A percentile compares a stretch with the other conserved stretches of the same genome.
phyloP scores from a whole-genome alignment of 2,888 invertebrate species.

The Oscheius myriophilus region DNA sequence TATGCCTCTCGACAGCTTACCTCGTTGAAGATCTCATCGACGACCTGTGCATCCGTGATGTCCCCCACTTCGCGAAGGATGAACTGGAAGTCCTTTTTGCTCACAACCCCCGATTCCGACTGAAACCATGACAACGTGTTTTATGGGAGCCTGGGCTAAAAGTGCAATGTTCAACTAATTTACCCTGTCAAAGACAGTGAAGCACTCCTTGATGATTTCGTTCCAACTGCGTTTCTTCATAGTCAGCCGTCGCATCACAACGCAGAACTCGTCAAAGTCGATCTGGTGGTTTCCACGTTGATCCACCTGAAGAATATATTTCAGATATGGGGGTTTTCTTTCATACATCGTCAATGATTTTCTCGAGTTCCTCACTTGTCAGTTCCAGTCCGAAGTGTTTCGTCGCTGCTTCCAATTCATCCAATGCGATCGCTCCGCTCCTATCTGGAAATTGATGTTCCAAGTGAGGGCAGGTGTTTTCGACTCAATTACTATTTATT shows the following conservation, averaged over 20 bases:
- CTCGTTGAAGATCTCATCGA: constrained; percentile 67
- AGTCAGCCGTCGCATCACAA: constrained; percentile 56
- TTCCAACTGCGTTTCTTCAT: constrained; percentile 68
- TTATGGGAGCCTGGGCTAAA: no score
- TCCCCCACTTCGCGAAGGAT: constrained; percentile 67
- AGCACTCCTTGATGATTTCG: constrained; percentile 66
- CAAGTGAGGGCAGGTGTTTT: no score
- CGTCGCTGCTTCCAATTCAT: constrained; percentile 65
- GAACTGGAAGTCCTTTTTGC: constrained; percentile 65
- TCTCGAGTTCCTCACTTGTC: constrained; percentile 63
- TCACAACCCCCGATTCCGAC: constrained; percentile 64
- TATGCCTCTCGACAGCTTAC: constrained; percentile 5
- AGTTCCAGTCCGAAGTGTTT: constrained; percentile 65
- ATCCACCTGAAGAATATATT: constrained; percentile 51
- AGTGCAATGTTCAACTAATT: no score
- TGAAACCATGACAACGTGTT: constrained; percentile 33
- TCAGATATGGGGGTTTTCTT: background rate
- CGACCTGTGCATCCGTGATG: constrained; percentile 63
- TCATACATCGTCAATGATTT: constrained; percentile 63
- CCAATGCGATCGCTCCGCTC: constrained; percentile 53
- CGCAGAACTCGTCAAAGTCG: constrained; percentile 67
- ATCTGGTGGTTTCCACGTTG: constrained; percentile 69
- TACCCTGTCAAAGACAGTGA: constrained; percentile 67
- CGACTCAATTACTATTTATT: no score
- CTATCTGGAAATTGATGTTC: constrained; percentile 57